Base-by-base conservation (phyloP, 2,888 invertebrate genomes). In the Corbicula japonica region DNA sequence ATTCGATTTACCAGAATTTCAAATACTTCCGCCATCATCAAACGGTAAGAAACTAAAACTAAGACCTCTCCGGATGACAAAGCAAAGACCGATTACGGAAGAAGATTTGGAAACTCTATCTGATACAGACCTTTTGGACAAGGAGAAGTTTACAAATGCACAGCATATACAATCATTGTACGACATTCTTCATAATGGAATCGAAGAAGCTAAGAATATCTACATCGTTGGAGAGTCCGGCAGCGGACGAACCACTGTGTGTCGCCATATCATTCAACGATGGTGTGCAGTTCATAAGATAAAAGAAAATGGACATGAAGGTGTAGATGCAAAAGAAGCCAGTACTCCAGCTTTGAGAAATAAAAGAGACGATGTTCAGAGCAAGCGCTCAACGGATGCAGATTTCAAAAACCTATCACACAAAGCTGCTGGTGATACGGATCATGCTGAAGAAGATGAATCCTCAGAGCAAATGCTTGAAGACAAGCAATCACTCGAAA, bases 61-160 rank as follows among this genome's bases (percentile, higher is more conserved):
- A 15, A 30, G 48, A 21, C 21, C 34, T 6, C 63, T 50, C n/a
- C 50, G 63, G 63, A 63, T 63, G 63, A 50, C 63, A 8, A n/a
- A 44, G 48, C 15, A 61, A n/a, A 28, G 3, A 18, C 10, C 26
- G 15, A 6, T 21, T 50, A 63, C 23, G 18, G 63, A 50, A 34
- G 50, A 63, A 12, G 50, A 50, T 50, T 12, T 50, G 18, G 35
- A 63, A 2, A 26, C 30, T 10, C 10, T 34, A 18, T 34, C 21
- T 2, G 6, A 5, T 2, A 8, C 15, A 10, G 21, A n/a, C 35
- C 23, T 2, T 23, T n/a, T 34, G 21, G 63, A 50, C 8, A 50
- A 28, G 28, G 48, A 63, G 3, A 50, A 34, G 18, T 63, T 35
- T 23, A 34, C 35, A 23, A 35, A 18, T 21, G 50, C 48, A 5